Evolutionary conservation across 1,140 invertebrate genomes (phyloP).

Genomic region (Drosophila malerkotliana): DNA sequence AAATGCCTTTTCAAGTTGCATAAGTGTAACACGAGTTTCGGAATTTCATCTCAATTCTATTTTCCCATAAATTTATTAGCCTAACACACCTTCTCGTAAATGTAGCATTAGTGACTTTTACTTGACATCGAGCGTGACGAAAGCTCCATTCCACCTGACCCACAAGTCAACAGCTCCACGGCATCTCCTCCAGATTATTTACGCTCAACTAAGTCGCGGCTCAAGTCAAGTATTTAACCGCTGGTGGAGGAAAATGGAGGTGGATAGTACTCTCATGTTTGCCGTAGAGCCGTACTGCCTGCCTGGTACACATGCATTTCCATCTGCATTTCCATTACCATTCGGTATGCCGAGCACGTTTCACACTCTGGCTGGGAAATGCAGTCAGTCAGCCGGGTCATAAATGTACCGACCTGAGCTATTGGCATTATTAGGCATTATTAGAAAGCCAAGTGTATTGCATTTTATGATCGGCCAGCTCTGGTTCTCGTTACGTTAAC

Average conservation of each 20-base stretch:
- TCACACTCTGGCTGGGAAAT: conserved; percentile 59
- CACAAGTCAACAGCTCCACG: conserved; percentile 15
- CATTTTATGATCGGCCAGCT: conserved; percentile 52
- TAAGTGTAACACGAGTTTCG: too few relatives aligned
- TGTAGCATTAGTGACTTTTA: conserved; percentile 18
- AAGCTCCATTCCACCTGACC: conserved; percentile 41
- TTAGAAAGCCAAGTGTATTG: conserved; percentile 63
- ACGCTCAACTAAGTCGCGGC: conserved; percentile 52
- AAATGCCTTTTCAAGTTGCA: background rate
- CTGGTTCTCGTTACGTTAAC: conserved; percentile 65
- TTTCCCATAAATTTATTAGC: conserved; percentile 30
- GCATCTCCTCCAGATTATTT: conserved; percentile 43
- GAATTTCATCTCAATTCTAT: background rate
- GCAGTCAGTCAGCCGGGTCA: conserved; percentile 53
- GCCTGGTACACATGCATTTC: conserved; percentile 21
- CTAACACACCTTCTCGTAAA: conserved; percentile 10
- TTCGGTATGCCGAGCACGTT: conserved; percentile 73
- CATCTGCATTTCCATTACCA: conserved; percentile 28
- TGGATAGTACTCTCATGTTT: conserved; percentile 10
- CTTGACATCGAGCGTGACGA: conserved; percentile 15
- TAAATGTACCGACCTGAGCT: conserved; percentile 50
- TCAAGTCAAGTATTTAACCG: conserved; percentile 47
- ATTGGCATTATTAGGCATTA: conserved; percentile 37
- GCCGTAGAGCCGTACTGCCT: conserved; percentile 4
- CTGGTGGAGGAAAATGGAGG: conserved; percentile 13